Conservation (phyloP, 2,888 invertebrate genomes). For the Dendrolimus pini region DNA sequence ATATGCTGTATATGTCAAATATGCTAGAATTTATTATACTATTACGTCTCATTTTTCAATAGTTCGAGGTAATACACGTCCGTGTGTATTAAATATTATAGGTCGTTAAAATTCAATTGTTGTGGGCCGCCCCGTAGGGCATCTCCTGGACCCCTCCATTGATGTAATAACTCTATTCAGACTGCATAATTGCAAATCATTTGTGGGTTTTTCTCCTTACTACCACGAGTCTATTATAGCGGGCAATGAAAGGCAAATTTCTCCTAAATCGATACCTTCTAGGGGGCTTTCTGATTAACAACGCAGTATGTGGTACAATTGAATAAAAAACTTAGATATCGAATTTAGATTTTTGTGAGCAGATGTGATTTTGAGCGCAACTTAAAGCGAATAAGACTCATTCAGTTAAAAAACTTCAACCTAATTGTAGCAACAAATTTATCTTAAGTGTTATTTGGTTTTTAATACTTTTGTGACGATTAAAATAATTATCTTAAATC, state of each 20-base stretch:
- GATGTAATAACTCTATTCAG: conserved; percentile 72
- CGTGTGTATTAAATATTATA: conserved; percentile 48
- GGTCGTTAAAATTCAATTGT: conserved; percentile 76
- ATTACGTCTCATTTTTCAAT: no score
- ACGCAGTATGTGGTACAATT: not conserved
- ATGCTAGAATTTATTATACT: no score
- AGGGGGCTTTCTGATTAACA: not conserved
- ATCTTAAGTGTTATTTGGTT: no score
- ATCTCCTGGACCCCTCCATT: conserved; percentile 40
- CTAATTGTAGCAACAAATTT: no score
- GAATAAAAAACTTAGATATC: not conserved
- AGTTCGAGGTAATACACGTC: conserved; percentile 9
- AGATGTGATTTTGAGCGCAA: not conserved
- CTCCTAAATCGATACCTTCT: not conserved
- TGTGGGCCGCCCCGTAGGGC: conserved; percentile 50
- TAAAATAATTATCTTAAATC: no score
- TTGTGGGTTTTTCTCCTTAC: conserved; percentile 58
- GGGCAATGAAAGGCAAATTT: conserved; percentile 33
- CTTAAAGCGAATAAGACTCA: no score
- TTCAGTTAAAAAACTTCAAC: no score
- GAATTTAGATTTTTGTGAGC: not conserved
- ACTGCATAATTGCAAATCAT: conserved; percentile 74
- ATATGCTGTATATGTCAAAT: no score
- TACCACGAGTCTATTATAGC: conserved; percentile 21
- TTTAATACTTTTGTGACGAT: no score